These are phyloP conservation scores for Oryzias dopingdopingensis DNA, from an alignment of 2,797 vertebrate genomes.

Conservation along the genomic window DNA sequence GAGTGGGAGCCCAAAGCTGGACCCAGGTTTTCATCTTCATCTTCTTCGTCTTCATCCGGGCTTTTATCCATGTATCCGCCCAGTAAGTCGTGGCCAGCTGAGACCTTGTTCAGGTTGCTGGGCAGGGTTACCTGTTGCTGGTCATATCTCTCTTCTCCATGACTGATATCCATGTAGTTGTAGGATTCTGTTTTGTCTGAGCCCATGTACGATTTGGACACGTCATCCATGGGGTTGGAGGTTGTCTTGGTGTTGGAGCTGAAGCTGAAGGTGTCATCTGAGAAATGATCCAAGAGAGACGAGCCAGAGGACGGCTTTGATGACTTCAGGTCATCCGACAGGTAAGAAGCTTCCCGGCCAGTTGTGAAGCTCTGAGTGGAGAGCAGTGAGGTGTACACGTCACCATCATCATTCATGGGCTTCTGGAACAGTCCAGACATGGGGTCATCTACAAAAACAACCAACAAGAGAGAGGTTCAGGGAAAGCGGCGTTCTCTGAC, in stretches of 20 bases:
- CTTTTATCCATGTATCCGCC: slow-evolving; percentile 77
- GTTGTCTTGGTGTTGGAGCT: slow-evolving; percentile 89
- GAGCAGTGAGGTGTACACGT: slow-evolving; percentile 92
- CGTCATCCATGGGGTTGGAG: slow-evolving; percentile 80
- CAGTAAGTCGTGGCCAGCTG: slow-evolving; percentile 53
- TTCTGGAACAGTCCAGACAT: slow-evolving; percentile 75
- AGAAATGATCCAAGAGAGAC: slow-evolving; percentile 77
- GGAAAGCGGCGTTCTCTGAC: slow-evolving; percentile 10
- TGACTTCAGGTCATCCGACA: slow-evolving; percentile 81
- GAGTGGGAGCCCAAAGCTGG: slow-evolving; percentile 80
- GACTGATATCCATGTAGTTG: slow-evolving; percentile 96
- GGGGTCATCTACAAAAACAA: slow-evolving; percentile 71
- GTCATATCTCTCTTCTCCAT: slow-evolving; percentile 77
- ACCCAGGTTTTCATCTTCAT: slow-evolving; percentile 74
- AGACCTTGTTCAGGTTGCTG: slow-evolving; percentile 59
- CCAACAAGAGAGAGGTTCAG: slow-evolving; percentile 14
- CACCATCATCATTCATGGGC: slow-evolving; percentile 77
- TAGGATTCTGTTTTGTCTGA: slow-evolving; percentile 88
- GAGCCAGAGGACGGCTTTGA: slow-evolving; percentile 55
- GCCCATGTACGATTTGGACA: slow-evolving; percentile 81
- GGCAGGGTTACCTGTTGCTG: slow-evolving; percentile 67
- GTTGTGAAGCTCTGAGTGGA: slow-evolving; percentile 80
- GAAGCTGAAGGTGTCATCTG: slow-evolving; percentile 82
- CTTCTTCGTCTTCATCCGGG: slow-evolving; percentile 54
- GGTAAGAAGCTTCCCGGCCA: slow-evolving; percentile 81